Conservation (phyloP, 2,888 invertebrate species). For the Ophion ellenae region DNA sequence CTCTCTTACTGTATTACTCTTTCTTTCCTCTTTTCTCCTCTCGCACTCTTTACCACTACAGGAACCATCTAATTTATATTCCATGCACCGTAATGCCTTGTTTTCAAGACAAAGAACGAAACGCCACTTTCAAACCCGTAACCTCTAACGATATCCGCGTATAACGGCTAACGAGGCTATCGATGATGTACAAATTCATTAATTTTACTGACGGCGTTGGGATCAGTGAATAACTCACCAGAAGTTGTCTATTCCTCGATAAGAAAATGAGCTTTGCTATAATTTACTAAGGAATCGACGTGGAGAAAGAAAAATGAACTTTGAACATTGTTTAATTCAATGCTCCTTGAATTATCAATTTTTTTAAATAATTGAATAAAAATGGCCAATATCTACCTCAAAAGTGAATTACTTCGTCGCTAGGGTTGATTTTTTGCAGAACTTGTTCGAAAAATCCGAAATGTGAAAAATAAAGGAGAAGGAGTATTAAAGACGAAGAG, state of each 20-base stretch:
- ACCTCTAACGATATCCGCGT: neutral
- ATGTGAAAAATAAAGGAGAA: neutral
- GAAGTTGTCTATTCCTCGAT: neutral
- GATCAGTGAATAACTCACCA: neutral
- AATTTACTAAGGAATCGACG: neutral
- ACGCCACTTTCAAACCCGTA: conserved; percentile 22
- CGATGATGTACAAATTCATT: conserved; percentile 44
- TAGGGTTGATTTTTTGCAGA: too few species aligned
- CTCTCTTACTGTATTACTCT: neutral
- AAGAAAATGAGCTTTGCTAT: too few species aligned
- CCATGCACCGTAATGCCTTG: conserved; percentile 21
- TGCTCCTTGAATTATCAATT: too few species aligned
- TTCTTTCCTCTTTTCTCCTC: conserved; percentile 1
- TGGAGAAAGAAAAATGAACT: neutral
- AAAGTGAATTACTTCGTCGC: too few species aligned
- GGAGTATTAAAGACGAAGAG: too few species aligned
- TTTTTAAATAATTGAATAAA: too few species aligned
- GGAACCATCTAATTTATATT: conserved; percentile 62
- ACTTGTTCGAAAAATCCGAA: too few species aligned
- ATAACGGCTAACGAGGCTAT: conserved; percentile 26
- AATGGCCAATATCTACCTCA: too few species aligned
- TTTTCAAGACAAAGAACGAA: conserved; percentile 31
- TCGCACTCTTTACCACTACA: conserved; percentile 10
- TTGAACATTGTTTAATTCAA: neutral
- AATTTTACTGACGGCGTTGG: conserved; percentile 5